Evolutionary conservation across 1,140 invertebrate species (phyloP), one percentile per base, ranked within the genome.

Genomic region (Bombus confusus): DNA sequence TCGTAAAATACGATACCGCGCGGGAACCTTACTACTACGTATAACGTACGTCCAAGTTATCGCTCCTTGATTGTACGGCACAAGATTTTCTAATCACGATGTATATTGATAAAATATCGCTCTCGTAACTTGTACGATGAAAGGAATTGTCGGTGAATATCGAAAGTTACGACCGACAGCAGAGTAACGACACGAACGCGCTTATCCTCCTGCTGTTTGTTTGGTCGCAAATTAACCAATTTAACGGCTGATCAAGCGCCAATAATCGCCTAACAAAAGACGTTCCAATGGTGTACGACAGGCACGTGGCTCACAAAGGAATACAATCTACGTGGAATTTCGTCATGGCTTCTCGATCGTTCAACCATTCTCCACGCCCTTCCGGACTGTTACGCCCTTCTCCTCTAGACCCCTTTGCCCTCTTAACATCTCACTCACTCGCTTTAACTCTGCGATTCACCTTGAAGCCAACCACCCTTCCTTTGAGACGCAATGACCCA

Each of bases 401-500:
- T 69, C 31, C 52, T 18, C 79, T 66, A 39, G 57, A 85, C 59
- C 64, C 57, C 47, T 75, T 73, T 39, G 66, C 68, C 87, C 69
- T 78, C 83, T 73, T 62, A 57, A 75, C 31, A 74, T 64, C 79
- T 41, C 62, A 37, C 82, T 79, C 66, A 31, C 57, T 85, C 84
- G 59, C 84, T 85, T 85, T 81, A 85, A 75, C 84, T 69, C 68
- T 62, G 13, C 78, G 78, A 85, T 81, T 85, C 83, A 81, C 83
- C 83, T 85, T 85, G 69, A 78, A 81, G 66, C 84, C 68, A 39
- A 77, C 34, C 73, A 81, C 71, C 83, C 87, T 85, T 82, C 83
- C 80, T 90, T 89, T 86, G 86, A 87, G 84, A 87, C 85, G 75
- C 89, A 71, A 87, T 92, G 91, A 92, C 91, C 91, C 87, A 91